Evolutionary conservation across 2,113 vertebrate genomes (phyloP), one percentile per base, ranked within the genome.

Genomic region (Eulemur rufifrons): DNA sequence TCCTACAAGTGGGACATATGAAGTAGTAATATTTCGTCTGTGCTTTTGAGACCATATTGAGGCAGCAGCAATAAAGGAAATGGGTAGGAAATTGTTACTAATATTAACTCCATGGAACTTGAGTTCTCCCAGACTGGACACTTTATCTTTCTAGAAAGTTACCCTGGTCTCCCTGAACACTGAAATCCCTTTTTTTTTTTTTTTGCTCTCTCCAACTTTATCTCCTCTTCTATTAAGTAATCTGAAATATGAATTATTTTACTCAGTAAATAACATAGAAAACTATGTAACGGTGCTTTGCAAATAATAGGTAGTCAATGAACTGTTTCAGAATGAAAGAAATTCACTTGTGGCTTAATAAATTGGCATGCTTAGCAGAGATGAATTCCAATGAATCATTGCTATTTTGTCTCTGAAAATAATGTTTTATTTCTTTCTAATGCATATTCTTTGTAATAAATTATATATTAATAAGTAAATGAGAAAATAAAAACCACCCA

Each of bases 21-120:
- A 97, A 95, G 59, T 85, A 74, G 54, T 56, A 21, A 56, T 21
- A 8, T 21, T 95, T 78, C 56, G 39, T 84, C 95, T 86, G 95
- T 83, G 82, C 85, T 81, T 93, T 95, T 82, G 78, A 95, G 92
- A 71, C 45, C 81, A 82, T 88, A 81, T 17, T 90, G 90, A 96
- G 54, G 71, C n/a, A 91, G 25, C 32, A 52, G 47, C 45, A 90
- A 61, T 92, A 63, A 63, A 82, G 66, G 59, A 94, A 77, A 89
- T 86, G 91, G 86, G 73, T 91, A 91, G 88, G n/a, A 61, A 87
- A 50, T 63, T 77, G 27, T 88, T 88, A 91, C 54, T 71, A 87
- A 91, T 90, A 91, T 66, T 71, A 84, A 89, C 25, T 73, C 73
- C 84, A 18, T 29, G 82, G 50, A 92, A 88, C 82, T 94, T 92